Base-by-base conservation (phyloP, 2,888 invertebrate genomes). In the Tolmerus cingulatus region DNA sequence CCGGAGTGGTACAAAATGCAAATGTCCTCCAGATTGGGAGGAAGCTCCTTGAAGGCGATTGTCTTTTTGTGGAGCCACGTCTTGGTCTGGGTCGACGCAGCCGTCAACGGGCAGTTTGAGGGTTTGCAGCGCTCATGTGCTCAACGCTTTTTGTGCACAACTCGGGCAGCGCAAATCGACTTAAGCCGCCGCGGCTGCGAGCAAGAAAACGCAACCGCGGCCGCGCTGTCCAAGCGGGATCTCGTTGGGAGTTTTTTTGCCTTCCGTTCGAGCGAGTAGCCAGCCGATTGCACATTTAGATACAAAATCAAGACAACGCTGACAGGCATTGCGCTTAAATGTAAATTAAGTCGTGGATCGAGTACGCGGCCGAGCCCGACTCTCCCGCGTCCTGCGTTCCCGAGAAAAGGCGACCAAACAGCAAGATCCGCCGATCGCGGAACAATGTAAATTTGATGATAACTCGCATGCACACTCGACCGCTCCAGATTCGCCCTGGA, bases 281-380 rank as follows among this genome's bases (percentile, higher is more conserved):
- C 77, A 85, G 77, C 40, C 87, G 88, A 88, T 88, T 87, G 87
- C 85, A 87, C 79, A 87, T 77, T 79, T 86, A 88, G 88, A 88
- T 88, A 87, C 87, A 87, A 87, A 88, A 88, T 88, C 88, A 86
- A 87, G 87, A 88, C 87, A 88, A 87, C 85, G 87, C 86, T 88
- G 88, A 88, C 88, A 88, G 88, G 87, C 87, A 87, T 87, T 88
- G 88, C 88, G 88, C 88, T 87, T 88, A 88, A 88, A 88, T 88
- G 88, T 87, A 88, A 88, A 88, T 88, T 88, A 88, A 88, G 88
- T 88, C 87, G 87, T 88, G 88, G 87, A 88, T 85, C 77, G 23
- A 34, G 51, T 55, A 55, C 19, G 86, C 40, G 55, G 57, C 55
- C 86, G 37, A 40, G 43, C 8, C 77, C 37, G 27, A 27, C 34